These are phyloP conservation scores for Xanthia togata DNA, from an alignment of 2,888 invertebrate species.

Conservation along the genomic window DNA sequence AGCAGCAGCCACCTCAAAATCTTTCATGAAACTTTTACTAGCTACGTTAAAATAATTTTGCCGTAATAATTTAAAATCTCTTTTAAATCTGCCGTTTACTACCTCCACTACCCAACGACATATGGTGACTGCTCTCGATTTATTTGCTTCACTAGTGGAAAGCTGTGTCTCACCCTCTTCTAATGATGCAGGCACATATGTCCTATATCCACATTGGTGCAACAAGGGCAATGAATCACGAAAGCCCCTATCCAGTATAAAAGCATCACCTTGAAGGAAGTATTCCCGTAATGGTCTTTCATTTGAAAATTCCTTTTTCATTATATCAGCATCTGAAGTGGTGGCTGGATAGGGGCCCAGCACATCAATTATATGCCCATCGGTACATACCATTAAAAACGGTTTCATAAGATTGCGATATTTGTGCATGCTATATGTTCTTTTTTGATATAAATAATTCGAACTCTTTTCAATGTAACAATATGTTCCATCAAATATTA, in stretches of 20 bases:
- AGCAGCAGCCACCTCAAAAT: constrained; percentile 33
- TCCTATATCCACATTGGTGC: constrained; percentile 27
- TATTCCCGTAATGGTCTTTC: neutral
- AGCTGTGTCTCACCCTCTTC: constrained; percentile 35
- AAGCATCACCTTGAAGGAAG: neutral
- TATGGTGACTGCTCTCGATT: constrained; percentile 44
- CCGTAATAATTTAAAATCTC: constrained; percentile 45
- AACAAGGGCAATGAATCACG: constrained; percentile 11
- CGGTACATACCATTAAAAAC: constrained; percentile 12
- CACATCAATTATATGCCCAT: constrained; percentile 11
- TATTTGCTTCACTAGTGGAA: constrained; percentile 39
- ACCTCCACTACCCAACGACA: constrained; percentile 33
- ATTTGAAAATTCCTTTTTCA: neutral
- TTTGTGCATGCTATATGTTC: neutral
- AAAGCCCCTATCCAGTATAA: constrained; percentile 1
- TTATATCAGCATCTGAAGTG: too few species aligned
- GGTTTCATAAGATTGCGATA: neutral
- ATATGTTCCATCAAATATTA: constrained; percentile 12
- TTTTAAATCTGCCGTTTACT: constrained; percentile 40
- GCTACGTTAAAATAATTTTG: constrained; percentile 45
- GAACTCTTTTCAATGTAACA: constrained; percentile 11
- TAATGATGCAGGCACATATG: constrained; percentile 19
- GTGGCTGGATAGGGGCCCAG: neutral
- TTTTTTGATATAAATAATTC: constrained; percentile 1
- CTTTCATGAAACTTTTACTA: constrained; percentile 17